A percentile compares a stretch with the other conserved stretches of the same genome.
Evolutionary conservation across 2,113 vertebrate species (phyloP).

Genomic region (Lamprotornis superbus): DNA sequence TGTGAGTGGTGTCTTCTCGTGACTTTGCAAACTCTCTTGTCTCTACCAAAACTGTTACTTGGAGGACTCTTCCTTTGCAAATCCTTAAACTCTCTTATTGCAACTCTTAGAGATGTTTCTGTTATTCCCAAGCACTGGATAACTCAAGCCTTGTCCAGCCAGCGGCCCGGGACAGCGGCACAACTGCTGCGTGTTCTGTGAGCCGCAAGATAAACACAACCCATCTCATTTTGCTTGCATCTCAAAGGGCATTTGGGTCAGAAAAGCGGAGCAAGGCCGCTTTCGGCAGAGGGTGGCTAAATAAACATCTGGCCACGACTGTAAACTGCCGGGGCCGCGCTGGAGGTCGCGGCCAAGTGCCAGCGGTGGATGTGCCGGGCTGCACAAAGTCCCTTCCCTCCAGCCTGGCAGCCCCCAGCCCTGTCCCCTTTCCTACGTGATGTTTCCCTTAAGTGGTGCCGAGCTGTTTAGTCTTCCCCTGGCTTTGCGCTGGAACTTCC

Average conservation of each 20-base stretch:
- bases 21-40: not conserved
- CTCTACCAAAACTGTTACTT: not conserved
- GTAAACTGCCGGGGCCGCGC: not conserved
- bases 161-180: not conserved
- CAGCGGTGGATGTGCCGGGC: slow-evolving; percentile 39
- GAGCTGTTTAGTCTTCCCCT: slow-evolving; percentile 73
- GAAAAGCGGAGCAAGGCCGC: slow-evolving; percentile 34
- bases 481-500: slow-evolving; percentile 68
- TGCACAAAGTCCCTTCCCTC: not conserved
- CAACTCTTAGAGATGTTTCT: rapidly evolving
- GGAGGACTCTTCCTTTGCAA: not conserved
- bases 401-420: not conserved
- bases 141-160: not conserved
- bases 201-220: slow-evolving; percentile 16
- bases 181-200: not conserved
- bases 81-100: not conserved
- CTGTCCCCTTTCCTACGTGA: slow-evolving; percentile 46
- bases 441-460: slow-evolving; percentile 69
- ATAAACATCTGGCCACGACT: slow-evolving; percentile 41
- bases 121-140: not conserved
- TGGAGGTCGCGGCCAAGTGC: slow-evolving; percentile 16
- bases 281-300: not conserved
- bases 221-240: not conserved
- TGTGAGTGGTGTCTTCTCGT: not conserved
- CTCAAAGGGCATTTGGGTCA: slow-evolving; percentile 45